These are phyloP conservation scores for Epirrhoe tristata DNA, from an alignment of 2,888 invertebrate genomes.

Conservation along the genomic window DNA sequence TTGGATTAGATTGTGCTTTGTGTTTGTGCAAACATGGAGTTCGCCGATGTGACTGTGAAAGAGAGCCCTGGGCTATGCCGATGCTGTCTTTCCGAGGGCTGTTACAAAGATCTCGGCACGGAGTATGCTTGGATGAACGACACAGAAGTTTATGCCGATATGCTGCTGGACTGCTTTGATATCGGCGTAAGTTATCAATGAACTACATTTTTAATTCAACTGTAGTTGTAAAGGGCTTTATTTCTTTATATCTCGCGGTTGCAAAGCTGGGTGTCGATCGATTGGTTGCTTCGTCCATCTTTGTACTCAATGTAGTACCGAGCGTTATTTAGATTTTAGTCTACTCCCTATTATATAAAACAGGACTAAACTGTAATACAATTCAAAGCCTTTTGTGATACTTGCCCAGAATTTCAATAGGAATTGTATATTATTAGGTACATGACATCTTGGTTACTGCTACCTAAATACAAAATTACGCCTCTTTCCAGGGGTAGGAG, in stretches of 20 bases:
- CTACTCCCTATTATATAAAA: too few species aligned
- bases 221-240: neutral
- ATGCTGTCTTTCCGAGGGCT: conserved; percentile 80
- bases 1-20: conserved; percentile 28
- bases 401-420: too few species aligned
- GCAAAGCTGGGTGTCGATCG: neutral
- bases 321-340: too few species aligned
- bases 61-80: conserved; percentile 80
- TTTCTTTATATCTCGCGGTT: neutral
- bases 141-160: conserved; percentile 79
- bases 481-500: too few species aligned
- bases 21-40: conserved; percentile 67
- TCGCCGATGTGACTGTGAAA: conserved; percentile 74
- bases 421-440: too few species aligned
- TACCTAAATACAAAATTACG: too few species aligned
- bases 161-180: conserved; percentile 80
- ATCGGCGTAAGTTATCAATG: conserved; percentile 70
- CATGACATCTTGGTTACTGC: too few species aligned
- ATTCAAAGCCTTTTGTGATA: too few species aligned
- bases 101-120: conserved; percentile 75
- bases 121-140: conserved; percentile 81
- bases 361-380: too few species aligned
- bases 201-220: neutral
- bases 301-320: neutral
- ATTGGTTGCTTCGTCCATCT: neutral